Evolutionary conservation across 2,113 vertebrate genomes (phyloP).

Genomic region (Campylorhamphus procurvoides): DNA sequence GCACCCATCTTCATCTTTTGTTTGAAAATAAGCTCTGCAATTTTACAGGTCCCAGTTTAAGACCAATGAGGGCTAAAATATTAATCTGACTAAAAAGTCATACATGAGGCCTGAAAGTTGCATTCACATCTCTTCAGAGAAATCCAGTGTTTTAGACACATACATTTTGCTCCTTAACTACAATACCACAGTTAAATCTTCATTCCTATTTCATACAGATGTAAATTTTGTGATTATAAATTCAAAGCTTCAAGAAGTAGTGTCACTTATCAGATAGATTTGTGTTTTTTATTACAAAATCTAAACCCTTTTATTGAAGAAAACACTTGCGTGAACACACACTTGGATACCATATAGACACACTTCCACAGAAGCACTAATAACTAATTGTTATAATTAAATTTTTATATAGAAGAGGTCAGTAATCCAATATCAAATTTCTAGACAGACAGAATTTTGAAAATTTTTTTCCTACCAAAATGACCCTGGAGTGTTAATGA

Average conservation of each 20-base stretch:
- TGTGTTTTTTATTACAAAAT: not conserved
- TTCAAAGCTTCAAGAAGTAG: not conserved
- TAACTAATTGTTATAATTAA: not conserved
- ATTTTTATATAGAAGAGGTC: fast-evolving
- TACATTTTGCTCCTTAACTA: not conserved
- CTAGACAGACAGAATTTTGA: not conserved
- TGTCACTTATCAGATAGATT: not conserved
- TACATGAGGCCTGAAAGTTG: not conserved
- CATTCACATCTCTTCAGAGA: not conserved
- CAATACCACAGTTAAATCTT: not conserved
- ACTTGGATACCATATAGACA: not conserved
- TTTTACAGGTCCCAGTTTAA: not conserved
- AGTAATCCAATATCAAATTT: not conserved
- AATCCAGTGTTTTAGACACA: not conserved
- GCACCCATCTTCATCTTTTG: not conserved
- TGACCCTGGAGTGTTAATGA: fast-evolving
- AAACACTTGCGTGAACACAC: not conserved
- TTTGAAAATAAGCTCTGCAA: not conserved
- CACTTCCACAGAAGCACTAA: not conserved
- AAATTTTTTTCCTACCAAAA: not conserved
- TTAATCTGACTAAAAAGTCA: not conserved
- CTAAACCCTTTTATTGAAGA: fast-evolving
- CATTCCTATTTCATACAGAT: not conserved
- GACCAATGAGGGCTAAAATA: not conserved
- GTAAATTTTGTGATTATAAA: not conserved